Evolutionary conservation across 2,888 invertebrate species (phyloP).

Genomic region (Corythucha ciliata): DNA sequence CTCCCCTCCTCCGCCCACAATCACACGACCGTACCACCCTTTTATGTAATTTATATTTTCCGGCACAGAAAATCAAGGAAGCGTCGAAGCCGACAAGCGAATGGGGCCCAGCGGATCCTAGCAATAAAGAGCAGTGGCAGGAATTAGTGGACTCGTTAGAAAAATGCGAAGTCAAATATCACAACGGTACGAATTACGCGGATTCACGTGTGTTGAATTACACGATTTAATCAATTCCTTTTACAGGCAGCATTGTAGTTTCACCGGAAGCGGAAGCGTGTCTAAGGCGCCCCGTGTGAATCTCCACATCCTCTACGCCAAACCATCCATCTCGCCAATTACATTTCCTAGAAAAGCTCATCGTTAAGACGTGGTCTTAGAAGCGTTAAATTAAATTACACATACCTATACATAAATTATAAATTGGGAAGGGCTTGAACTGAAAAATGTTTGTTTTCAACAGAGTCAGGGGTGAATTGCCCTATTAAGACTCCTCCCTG

Average conservation of each 20-base stretch:
- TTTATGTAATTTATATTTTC: too few species aligned
- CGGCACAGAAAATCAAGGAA: slow-evolving; percentile 34
- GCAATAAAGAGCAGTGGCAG: slow-evolving; percentile 49
- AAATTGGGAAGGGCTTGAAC: too few species aligned
- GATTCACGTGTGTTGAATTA: not conserved
- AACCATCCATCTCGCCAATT: too few species aligned
- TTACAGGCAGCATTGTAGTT: slow-evolving; percentile 27
- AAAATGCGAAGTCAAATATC: slow-evolving; percentile 28
- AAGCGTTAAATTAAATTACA: too few species aligned
- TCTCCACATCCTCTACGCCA: too few species aligned
- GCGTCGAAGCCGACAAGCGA: slow-evolving; percentile 45
- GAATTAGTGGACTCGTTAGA: slow-evolving; percentile 41
- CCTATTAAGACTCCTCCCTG: too few species aligned
- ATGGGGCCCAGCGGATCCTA: slow-evolving; percentile 56
- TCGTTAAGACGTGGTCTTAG: too few species aligned
- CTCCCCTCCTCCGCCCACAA: not conserved
- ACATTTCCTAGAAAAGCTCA: too few species aligned
- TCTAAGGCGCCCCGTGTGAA: slow-evolving; percentile 25
- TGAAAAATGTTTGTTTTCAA: too few species aligned
- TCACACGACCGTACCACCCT: too few species aligned
- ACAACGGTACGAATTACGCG: slow-evolving; percentile 29
- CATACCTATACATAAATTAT: too few species aligned
- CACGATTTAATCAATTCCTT: not conserved
- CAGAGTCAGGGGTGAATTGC: too few species aligned
- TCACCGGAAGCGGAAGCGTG: slow-evolving; percentile 28